Conservation (phyloP, 1,140 invertebrate genomes). For the Colletes gigas region DNA sequence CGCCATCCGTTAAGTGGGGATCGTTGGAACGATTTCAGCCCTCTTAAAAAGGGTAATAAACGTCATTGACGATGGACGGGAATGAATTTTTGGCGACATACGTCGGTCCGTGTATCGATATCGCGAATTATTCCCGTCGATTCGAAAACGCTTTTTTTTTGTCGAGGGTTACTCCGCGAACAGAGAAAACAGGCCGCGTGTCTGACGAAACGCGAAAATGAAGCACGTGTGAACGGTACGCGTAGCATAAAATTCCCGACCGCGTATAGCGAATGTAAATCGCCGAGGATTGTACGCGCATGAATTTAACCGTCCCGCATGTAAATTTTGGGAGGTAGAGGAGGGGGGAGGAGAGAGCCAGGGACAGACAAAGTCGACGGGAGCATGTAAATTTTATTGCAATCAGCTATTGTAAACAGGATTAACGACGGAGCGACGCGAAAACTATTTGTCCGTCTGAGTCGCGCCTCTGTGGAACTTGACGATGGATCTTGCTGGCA, state of each 20-base stretch:
- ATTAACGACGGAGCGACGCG: constrained; percentile 53
- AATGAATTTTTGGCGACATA: constrained; percentile 34
- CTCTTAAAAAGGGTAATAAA: constrained; percentile 59
- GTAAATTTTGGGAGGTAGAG: constrained; percentile 54
- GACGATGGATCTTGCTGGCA: neutral
- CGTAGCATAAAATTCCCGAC: constrained; percentile 61
- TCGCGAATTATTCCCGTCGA: constrained; percentile 52
- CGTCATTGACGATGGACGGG: constrained; percentile 45
- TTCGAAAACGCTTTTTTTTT: constrained; percentile 8
- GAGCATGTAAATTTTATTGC: constrained; percentile 67
- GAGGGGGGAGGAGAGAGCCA: no score
- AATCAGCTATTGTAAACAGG: constrained; percentile 69
- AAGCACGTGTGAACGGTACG: constrained; percentile 63
- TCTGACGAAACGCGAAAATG: constrained; percentile 36
- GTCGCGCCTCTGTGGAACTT: constrained; percentile 46
- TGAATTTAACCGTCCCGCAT: constrained; percentile 63
- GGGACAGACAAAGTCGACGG: constrained; percentile 27
- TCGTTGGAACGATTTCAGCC: constrained; percentile 46
- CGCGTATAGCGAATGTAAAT: constrained; percentile 66
- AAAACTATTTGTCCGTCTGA: constrained; percentile 53
- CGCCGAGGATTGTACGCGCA: constrained; percentile 56
- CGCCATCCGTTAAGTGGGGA: constrained; percentile 54
- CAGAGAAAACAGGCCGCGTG: neutral
- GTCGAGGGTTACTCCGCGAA: neutral
- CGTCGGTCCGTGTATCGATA: constrained; percentile 35